These are phyloP conservation scores for Centruroides vittatus DNA, from an alignment of 1,140 invertebrate species.

Conservation along the genomic window DNA sequence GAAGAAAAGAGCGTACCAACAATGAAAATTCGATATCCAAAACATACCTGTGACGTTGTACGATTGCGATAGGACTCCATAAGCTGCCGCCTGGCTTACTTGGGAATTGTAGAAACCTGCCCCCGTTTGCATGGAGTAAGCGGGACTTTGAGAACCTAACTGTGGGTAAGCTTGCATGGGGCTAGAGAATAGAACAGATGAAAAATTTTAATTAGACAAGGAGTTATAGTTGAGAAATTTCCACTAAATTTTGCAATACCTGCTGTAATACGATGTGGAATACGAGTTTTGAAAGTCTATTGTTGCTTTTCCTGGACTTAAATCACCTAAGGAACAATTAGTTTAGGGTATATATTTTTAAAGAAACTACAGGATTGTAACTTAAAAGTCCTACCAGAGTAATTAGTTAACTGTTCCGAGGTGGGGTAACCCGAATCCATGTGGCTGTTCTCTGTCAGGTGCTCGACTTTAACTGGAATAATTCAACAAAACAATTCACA, in stretches of 20 bases:
- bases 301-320: slow-evolving; percentile 11
- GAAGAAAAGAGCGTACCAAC: no score
- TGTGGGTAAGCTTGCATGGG: slow-evolving; percentile 21
- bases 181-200: neutral
- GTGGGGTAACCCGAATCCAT: slow-evolving; percentile 14
- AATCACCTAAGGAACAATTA: slow-evolving; percentile 5
- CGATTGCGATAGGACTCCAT: slow-evolving; percentile 18
- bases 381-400: slow-evolving; percentile 7
- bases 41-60: slow-evolving; percentile 13
- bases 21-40: no score
- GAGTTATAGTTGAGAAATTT: no score
- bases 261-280: slow-evolving; percentile 13
- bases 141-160: slow-evolving; percentile 14
- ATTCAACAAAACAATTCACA: neutral
- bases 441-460: slow-evolving; percentile 7
- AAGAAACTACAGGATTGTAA: neutral
- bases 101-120: slow-evolving; percentile 16
- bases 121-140: slow-evolving; percentile 16
- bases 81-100: slow-evolving; percentile 14
- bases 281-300: slow-evolving; percentile 15
- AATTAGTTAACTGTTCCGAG: slow-evolving; percentile 9
- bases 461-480: slow-evolving; percentile 14
- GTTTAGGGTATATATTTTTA: neutral
- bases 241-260: slow-evolving; percentile 1
- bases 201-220: no score